phyloP scores from a whole-genome alignment of 2,113 vertebrate genomes.

The Platycercus adscitus region DNA sequence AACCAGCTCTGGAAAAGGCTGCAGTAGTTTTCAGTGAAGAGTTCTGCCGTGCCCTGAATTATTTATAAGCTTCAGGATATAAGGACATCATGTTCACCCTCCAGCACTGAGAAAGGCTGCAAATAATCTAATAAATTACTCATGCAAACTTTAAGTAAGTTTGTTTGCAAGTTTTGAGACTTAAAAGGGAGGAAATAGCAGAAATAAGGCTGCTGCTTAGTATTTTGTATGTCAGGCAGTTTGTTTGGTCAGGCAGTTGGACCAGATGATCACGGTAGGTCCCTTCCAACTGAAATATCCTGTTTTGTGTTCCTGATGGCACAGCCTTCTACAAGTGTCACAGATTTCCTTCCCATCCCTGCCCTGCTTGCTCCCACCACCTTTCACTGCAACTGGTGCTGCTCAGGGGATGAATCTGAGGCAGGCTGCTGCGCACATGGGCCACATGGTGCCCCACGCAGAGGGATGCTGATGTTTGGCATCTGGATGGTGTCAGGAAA shows the following conservation, averaged over 20 bases:
- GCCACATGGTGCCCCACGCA: accelerated
- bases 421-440: neutral
- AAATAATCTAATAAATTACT: neutral
- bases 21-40: neutral
- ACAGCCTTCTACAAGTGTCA: neutral
- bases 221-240: neutral
- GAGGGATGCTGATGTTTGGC: neutral
- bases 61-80: neutral
- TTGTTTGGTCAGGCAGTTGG: neutral
- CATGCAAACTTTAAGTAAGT: neutral
- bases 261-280: neutral
- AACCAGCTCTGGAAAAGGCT: neutral
- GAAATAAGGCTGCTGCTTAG: neutral
- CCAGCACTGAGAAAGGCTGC: neutral
- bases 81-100: neutral
- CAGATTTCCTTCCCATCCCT: neutral
- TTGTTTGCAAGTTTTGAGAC: neutral
- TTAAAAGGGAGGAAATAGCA: neutral
- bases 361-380: neutral
- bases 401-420: neutral
- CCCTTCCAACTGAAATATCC: neutral
- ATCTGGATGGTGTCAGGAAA: neutral
- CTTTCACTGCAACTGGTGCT: neutral
- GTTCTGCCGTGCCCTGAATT: neutral
- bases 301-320: neutral